These are phyloP conservation scores for Mythimna impura DNA, from an alignment of 2,888 invertebrate species.

Conservation along the genomic window DNA sequence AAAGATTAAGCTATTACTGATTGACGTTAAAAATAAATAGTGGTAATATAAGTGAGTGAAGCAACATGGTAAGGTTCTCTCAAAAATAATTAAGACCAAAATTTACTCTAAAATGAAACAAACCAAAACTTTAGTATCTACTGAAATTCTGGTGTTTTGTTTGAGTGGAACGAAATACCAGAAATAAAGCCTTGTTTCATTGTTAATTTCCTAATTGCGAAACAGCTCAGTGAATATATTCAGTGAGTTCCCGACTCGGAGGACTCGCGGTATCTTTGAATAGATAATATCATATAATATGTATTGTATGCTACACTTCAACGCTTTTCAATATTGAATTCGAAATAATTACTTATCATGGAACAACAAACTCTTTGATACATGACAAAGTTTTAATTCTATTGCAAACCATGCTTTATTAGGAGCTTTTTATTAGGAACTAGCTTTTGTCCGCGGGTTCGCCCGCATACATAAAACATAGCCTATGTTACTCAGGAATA, in stretches of 20 bases:
- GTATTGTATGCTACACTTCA: conserved; percentile 5
- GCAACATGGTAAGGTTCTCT: background rate
- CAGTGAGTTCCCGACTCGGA: conserved; percentile 31
- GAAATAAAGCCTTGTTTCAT: conserved; percentile 15
- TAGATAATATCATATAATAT: conserved; percentile 33
- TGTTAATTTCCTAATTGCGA: conserved; percentile 30
- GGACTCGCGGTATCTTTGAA: conserved; percentile 12
- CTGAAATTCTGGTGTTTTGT: background rate
- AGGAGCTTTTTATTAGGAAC: no score
- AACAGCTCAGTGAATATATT: conserved; percentile 36
- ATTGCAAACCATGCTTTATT: no score
- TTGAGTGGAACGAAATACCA: background rate
- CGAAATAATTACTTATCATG: no score
- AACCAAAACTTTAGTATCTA: background rate
- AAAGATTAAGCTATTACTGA: no score
- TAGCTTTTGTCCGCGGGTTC: no score
- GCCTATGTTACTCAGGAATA: no score
- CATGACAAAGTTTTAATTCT: no score
- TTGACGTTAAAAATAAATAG: background rate
- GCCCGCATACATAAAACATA: no score
- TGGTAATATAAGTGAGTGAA: background rate
- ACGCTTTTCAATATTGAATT: conserved; percentile 23
- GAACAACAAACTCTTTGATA: no score
- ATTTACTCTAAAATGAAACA: background rate
- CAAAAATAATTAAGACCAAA: background rate